Conservation (phyloP, 2,888 invertebrate genomes). For the Heliconius erato region DNA sequence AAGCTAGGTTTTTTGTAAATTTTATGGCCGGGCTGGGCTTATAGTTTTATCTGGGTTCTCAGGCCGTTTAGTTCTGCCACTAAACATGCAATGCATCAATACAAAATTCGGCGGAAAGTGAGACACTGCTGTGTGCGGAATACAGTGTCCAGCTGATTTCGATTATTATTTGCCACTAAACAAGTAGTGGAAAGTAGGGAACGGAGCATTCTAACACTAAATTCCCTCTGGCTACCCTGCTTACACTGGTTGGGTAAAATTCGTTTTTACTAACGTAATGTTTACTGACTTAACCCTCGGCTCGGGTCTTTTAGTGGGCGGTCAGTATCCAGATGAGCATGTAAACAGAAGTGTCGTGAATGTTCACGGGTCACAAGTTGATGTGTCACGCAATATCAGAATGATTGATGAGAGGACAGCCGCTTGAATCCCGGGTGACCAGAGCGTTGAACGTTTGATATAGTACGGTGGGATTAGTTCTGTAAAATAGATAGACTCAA, state of each 20-base stretch:
- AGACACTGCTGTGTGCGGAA: too few relatives aligned
- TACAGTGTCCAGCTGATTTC: too few relatives aligned
- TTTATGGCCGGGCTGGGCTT: too few relatives aligned
- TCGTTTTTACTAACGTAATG: conserved; percentile 26
- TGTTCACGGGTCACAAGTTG: conserved; percentile 58
- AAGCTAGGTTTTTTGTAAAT: too few relatives aligned
- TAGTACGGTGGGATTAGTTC: conserved; percentile 40
- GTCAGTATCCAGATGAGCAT: conserved; percentile 55
- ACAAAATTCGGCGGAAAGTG: too few relatives aligned
- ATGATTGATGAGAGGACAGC: conserved; percentile 66
- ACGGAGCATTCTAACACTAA: too few relatives aligned
- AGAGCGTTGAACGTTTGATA: conserved; percentile 41
- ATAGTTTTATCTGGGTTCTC: too few relatives aligned
- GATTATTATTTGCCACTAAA: too few relatives aligned
- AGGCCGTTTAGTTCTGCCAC: too few relatives aligned
- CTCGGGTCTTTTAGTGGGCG: conserved; percentile 51
- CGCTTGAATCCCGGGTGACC: conserved; percentile 49
- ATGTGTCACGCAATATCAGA: conserved; percentile 79
- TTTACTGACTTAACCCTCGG: conserved; percentile 29
- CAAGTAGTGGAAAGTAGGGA: too few relatives aligned
- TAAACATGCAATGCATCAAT: too few relatives aligned
- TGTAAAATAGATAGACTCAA: conserved; percentile 20
- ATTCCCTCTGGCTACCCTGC: too few relatives aligned
- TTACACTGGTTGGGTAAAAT: conserved; percentile 14
- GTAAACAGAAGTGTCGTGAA: conserved; percentile 68